These are phyloP conservation scores for Hypsopygia costalis DNA, from an alignment of 2,888 invertebrate species.

Conservation along the genomic window DNA sequence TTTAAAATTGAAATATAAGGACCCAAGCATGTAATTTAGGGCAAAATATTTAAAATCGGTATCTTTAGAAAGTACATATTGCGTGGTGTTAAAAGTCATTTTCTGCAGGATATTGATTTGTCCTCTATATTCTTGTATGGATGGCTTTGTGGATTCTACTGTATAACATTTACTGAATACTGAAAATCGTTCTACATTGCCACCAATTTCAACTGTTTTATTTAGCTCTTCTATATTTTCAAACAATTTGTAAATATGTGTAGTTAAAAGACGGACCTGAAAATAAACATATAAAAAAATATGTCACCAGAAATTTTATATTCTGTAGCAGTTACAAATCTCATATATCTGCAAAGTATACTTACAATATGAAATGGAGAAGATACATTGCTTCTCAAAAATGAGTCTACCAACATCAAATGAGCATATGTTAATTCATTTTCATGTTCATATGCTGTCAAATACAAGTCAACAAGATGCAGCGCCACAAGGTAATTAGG, in stretches of 20 bases:
- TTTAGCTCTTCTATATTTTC: slow-evolving; percentile 75
- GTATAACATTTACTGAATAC: slow-evolving; percentile 85
- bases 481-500: slow-evolving; percentile 70
- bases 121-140: slow-evolving; percentile 89
- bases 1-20: slow-evolving; percentile 92
- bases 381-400: slow-evolving; percentile 81
- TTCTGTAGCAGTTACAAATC: neutral
- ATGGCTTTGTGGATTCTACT: slow-evolving; percentile 86
- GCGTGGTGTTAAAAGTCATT: slow-evolving; percentile 83
- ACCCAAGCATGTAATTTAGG: slow-evolving; percentile 89
- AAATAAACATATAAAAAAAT: slow-evolving; percentile 19
- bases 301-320: neutral
- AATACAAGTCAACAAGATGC: slow-evolving; percentile 76
- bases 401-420: slow-evolving; percentile 69
- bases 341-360: slow-evolving; percentile 17
- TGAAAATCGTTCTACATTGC: slow-evolving; percentile 68
- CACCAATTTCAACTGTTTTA: slow-evolving; percentile 46
- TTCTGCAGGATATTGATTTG: slow-evolving; percentile 88
- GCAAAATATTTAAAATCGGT: slow-evolving; percentile 83
- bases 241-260: slow-evolving; percentile 87
- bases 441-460: slow-evolving; percentile 70
- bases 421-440: slow-evolving; percentile 59
- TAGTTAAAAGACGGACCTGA: slow-evolving; percentile 84
- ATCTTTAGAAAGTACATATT: slow-evolving; percentile 77
- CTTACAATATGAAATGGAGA: slow-evolving; percentile 85